Percentiles rank a stretch among this genome's conserved stretches.
Evolutionary conservation across 2,888 invertebrate genomes (phyloP).

Genomic region (Drosophila emarginata): DNA sequence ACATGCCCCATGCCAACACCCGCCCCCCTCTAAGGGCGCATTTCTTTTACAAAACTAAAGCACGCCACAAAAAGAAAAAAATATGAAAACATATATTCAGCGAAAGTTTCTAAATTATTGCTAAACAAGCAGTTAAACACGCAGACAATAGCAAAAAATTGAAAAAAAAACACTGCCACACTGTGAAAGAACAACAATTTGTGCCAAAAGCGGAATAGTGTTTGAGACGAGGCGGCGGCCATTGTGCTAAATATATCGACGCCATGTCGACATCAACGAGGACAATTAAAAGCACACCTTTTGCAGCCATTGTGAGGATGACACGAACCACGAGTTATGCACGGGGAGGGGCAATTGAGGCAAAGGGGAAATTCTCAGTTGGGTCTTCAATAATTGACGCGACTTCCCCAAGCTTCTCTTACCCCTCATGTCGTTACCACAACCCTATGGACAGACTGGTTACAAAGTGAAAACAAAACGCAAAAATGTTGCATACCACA

Average conservation of each 20-base stretch:
- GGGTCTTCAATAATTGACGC: constrained; percentile 72
- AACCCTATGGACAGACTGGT: constrained; percentile 20
- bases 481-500: constrained; percentile 58
- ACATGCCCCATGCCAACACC: constrained; percentile 34
- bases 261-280: constrained; percentile 40
- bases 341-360: no score
- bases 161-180: constrained; percentile 9
- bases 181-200: constrained; percentile 25
- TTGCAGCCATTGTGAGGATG: constrained; percentile 45
- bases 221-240: constrained; percentile 47
- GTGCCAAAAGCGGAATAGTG: constrained; percentile 28
- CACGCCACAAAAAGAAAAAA: constrained; percentile 42
- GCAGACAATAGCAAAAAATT: constrained; percentile 22
- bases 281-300: constrained; percentile 80
- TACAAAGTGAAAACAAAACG: constrained; percentile 67
- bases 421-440: background rate
- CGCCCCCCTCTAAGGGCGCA: background rate
- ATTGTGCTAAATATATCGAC: constrained; percentile 45
- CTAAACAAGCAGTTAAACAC: constrained; percentile 72
- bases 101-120: constrained; percentile 78
- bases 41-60: background rate
- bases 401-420: constrained; percentile 16
- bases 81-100: constrained; percentile 49
- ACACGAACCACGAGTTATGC: background rate
- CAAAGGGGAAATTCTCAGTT: constrained; percentile 31